phyloP scores from a whole-genome alignment of 2,797 vertebrate genomes.

The Neoniphon sammara region DNA sequence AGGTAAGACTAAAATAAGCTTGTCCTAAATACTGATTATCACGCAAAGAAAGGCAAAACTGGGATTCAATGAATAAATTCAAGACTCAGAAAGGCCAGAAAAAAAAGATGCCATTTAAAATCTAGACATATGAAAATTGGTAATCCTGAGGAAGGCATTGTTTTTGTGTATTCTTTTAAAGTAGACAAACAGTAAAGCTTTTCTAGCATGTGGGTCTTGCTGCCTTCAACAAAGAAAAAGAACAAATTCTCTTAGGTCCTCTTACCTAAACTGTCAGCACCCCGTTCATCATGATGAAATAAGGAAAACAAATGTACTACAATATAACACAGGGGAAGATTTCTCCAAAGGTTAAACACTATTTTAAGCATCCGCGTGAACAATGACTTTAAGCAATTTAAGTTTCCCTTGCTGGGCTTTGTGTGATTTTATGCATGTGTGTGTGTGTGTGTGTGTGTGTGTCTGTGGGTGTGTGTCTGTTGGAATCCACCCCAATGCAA shows the following conservation, averaged over 20 bases:
- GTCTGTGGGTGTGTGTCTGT: conserved; percentile 59
- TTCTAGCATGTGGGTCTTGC: conserved; percentile 2
- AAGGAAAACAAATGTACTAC: conserved; percentile 53
- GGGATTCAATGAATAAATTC: conserved; percentile 22
- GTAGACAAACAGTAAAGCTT: conserved; percentile 24
- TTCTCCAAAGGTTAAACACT: conserved; percentile 57
- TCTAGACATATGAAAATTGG: conserved; percentile 30
- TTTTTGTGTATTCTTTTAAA: conserved; percentile 14
- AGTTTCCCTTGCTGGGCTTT: conserved; percentile 10
- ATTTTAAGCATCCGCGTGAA: conserved; percentile 50
- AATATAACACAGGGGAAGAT: conserved; percentile 28
- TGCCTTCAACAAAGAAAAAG: conserved; percentile 34
- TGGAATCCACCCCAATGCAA: conserved; percentile 70
- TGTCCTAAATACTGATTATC: background rate
- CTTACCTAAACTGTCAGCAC: conserved; percentile 60
- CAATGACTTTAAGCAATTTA: conserved; percentile 38
- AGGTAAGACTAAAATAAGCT: conserved; percentile 28
- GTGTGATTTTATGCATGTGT: conserved; percentile 17
- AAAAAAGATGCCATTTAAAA: background rate
- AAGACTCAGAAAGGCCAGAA: background rate
- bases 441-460: conserved; percentile 19
- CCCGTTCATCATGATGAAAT: conserved; percentile 58
- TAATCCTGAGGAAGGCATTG: background rate
- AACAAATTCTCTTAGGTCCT: conserved; percentile 38
- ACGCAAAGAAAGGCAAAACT: background rate